These are phyloP conservation scores for Sycophila sp. DNA, from an alignment of 1,140 invertebrate genomes.

Conservation along the genomic window DNA sequence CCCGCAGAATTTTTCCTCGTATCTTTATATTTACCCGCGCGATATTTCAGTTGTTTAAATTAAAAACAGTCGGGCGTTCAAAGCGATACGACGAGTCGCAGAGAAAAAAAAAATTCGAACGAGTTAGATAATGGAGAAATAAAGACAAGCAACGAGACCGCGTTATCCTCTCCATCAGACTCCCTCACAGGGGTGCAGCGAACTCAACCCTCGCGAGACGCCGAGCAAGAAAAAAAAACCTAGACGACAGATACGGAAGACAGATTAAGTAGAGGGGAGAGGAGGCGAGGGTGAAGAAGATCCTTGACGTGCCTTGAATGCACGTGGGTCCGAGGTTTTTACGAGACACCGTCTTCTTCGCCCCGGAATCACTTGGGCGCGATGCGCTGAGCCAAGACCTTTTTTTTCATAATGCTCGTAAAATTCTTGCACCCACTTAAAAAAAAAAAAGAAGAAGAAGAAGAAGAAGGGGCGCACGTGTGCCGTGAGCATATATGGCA, in stretches of 20 bases:
- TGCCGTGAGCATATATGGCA: not conserved
- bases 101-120: too few species aligned
- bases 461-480: not conserved
- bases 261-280: not conserved
- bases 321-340: constrained; percentile 30
- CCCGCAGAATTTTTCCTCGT: too few species aligned
- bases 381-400: not conserved
- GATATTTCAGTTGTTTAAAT: too few species aligned
- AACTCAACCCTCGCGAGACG: too few species aligned
- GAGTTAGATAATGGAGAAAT: too few species aligned
- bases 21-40: too few species aligned
- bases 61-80: too few species aligned
- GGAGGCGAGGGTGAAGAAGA: not conserved
- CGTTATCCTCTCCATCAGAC: too few species aligned
- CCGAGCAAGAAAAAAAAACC: not conserved
- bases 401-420: constrained; percentile 25
- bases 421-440: constrained; percentile 10
- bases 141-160: too few species aligned
- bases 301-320: constrained; percentile 34
- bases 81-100: too few species aligned
- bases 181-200: too few species aligned
- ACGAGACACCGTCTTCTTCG: constrained; percentile 10
- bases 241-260: not conserved
- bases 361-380: constrained; percentile 19
- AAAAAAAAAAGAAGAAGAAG: not conserved